A percentile compares a stretch with the other conserved stretches of the same genome.
Conservation (phyloP, 2,797 vertebrate genomes). For the Crocodylus rhombifer region DNA sequence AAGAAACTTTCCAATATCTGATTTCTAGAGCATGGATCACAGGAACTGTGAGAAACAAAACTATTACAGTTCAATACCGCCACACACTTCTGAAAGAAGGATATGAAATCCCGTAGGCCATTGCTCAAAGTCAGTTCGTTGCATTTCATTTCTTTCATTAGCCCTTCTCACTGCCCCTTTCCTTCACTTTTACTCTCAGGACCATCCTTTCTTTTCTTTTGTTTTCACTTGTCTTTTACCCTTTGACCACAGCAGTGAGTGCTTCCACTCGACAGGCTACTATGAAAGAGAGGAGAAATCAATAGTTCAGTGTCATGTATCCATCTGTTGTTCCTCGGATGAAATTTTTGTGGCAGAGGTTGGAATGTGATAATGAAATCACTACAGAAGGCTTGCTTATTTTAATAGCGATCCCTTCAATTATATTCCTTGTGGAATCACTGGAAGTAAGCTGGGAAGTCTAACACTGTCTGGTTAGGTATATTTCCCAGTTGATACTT, state of each 20-base stretch:
- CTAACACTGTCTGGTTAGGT: not conserved
- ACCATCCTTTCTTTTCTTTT: not conserved
- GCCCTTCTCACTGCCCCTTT: not conserved
- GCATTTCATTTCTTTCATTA: slow-evolving; percentile 33
- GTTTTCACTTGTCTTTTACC: slow-evolving; percentile 26
- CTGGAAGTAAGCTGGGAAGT: not conserved
- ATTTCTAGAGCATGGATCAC: not conserved
- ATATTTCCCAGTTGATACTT: not conserved
- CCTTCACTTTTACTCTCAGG: not conserved
- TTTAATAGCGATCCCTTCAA: not conserved
- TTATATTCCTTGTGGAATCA: not conserved
- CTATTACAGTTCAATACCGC: not conserved
- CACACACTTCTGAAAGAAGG: not conserved
- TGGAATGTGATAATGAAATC: not conserved
- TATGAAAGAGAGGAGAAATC: slow-evolving; percentile 15
- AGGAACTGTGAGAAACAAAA: not conserved
- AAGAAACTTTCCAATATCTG: not conserved
- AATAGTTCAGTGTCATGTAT: not conserved
- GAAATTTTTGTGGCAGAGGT: not conserved
- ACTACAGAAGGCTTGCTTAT: not conserved
- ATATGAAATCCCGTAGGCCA: not conserved
- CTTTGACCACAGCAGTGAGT: not conserved
- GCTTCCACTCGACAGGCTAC: not conserved
- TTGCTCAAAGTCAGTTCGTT: slow-evolving; percentile 8
- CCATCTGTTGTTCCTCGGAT: not conserved